phyloP scores from a whole-genome alignment of 2,113 vertebrate species.

The Chiloscyllium plagiosum region DNA sequence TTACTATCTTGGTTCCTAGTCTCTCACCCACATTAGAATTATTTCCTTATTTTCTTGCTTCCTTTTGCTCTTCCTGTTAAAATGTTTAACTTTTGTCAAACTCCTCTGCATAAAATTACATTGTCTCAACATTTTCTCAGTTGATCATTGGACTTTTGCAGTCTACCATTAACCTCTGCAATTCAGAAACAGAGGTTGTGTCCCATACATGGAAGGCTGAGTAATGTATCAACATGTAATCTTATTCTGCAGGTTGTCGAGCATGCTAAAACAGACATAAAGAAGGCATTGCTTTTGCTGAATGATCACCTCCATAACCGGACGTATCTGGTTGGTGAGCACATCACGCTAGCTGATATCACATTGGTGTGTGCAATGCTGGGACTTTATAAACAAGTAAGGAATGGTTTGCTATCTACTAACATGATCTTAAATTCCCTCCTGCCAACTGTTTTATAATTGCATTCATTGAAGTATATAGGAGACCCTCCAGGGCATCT shows the following conservation, averaged over 20 bases:
- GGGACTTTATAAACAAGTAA: constrained; percentile 38
- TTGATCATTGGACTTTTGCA: neutral
- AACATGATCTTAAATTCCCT: neutral
- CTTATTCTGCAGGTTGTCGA: constrained; percentile 4
- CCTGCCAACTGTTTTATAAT: neutral
- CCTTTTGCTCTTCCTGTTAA: too few relatives aligned
- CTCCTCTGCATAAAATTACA: too few relatives aligned
- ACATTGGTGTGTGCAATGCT: constrained; percentile 39
- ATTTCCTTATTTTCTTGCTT: too few relatives aligned
- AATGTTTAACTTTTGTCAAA: too few relatives aligned
- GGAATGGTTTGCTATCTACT: neutral
- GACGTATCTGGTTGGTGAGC: constrained; percentile 40
- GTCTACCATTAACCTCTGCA: too few relatives aligned
- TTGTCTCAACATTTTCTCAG: too few relatives aligned
- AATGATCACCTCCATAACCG: constrained; percentile 36
- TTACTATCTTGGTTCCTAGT: too few relatives aligned
- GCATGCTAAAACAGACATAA: neutral
- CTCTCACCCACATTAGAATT: too few relatives aligned
- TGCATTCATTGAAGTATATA: neutral
- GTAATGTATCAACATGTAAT: neutral
- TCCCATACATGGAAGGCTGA: neutral
- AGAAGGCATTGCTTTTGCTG: constrained; percentile 36
- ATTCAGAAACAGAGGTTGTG: neutral
- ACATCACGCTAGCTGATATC: constrained; percentile 41
- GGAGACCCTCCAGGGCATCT: neutral